A percentile compares a stretch with the other conserved stretches of the same genome.
Evolutionary conservation across 2,797 vertebrate genomes (phyloP).

Genomic region (Danio kyathit): DNA sequence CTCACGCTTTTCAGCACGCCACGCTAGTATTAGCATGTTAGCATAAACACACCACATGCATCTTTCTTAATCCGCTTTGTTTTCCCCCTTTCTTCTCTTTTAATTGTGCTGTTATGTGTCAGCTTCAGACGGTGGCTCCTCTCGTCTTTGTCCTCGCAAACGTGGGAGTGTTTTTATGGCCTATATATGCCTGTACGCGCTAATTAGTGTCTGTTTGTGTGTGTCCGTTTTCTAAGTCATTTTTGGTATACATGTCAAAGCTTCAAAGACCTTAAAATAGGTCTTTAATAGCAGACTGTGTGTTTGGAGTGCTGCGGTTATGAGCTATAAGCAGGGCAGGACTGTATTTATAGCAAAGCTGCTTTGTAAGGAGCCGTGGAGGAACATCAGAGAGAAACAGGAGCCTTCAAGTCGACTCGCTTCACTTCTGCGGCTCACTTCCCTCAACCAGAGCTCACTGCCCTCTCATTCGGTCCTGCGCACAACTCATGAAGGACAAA

Average conservation of each 20-base stretch:
- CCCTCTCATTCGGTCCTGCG: slow-evolving; percentile 27
- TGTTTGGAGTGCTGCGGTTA: slow-evolving; percentile 73
- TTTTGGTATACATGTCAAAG: slow-evolving; percentile 65
- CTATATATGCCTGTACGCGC: slow-evolving; percentile 37
- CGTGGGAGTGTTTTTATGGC: slow-evolving; percentile 41
- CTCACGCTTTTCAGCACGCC: slow-evolving; percentile 13
- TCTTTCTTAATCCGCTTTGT: slow-evolving; percentile 17
- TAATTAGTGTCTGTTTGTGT: slow-evolving; percentile 59
- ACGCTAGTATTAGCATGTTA: slow-evolving; percentile 42
- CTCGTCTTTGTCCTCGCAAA: slow-evolving; percentile 31
- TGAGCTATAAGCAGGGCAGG: slow-evolving; percentile 78
- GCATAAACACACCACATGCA: slow-evolving; percentile 24
- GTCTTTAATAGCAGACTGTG: slow-evolving; percentile 82
- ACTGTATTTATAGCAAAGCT: slow-evolving; percentile 76
- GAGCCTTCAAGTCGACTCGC: slow-evolving; percentile 27
- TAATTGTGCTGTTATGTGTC: slow-evolving; percentile 20
- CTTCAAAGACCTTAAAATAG: slow-evolving; percentile 84
- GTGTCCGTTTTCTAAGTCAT: slow-evolving; percentile 53
- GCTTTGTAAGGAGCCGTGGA: slow-evolving; percentile 52
- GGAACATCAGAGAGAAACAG: slow-evolving; percentile 57
- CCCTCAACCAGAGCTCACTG: slow-evolving; percentile 31
- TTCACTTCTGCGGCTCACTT: slow-evolving; percentile 27
- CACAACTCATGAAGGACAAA: slow-evolving; percentile 1
- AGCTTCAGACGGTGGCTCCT: slow-evolving; percentile 52
- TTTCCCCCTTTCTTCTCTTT: slow-evolving; percentile 27